Conservation (phyloP, 2,888 invertebrate species). For the Pachydiplax longipennis region DNA sequence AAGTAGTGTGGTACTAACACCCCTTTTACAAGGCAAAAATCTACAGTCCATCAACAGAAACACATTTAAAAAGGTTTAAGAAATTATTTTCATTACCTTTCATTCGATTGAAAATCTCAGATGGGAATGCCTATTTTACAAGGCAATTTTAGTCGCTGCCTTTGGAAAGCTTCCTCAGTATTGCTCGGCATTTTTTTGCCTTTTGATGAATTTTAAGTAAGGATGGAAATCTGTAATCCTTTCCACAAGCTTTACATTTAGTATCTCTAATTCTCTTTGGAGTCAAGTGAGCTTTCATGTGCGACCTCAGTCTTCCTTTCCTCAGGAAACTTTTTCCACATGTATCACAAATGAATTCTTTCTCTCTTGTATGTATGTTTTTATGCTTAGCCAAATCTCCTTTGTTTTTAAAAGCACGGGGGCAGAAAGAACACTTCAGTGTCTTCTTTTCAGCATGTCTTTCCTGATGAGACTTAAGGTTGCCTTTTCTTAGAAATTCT, state of each 20-base stretch:
- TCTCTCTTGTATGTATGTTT: conserved; percentile 22
- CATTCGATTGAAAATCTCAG: no score
- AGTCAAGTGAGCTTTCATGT: background rate
- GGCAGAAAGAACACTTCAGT: background rate
- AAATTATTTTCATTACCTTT: no score
- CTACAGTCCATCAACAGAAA: no score
- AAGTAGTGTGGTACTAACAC: no score
- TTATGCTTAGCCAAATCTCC: background rate
- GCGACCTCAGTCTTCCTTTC: background rate
- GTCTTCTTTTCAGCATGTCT: background rate
- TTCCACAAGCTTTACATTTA: background rate
- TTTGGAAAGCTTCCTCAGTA: background rate
- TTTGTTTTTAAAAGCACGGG: background rate
- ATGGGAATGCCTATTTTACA: no score
- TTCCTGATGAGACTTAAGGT: background rate
- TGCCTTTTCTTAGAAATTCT: background rate
- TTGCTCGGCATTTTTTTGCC: background rate
- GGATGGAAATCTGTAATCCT: background rate
- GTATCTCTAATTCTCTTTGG: background rate
- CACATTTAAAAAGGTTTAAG: no score
- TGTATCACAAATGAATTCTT: background rate
- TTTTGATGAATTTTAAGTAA: conserved; percentile 5
- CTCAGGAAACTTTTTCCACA: conserved; percentile 7
- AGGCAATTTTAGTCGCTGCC: background rate
- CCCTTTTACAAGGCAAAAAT: no score